Conservation (phyloP, 1,140 invertebrate species). For the Psilanteris sp. region DNA sequence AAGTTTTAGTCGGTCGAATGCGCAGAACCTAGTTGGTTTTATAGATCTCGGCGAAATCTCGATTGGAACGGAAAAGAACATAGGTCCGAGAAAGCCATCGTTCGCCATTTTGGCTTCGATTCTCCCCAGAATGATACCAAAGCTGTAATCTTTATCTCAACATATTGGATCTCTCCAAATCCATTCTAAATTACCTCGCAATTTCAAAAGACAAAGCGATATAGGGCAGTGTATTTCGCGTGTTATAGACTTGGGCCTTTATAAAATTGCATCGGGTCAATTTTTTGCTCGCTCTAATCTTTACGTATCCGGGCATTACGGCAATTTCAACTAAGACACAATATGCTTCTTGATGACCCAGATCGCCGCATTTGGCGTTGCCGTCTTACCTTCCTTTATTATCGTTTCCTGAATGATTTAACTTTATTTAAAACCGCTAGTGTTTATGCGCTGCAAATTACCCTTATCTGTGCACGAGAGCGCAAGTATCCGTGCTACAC, state of each 20-base stretch:
- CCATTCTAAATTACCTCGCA: slow-evolving; percentile 57
- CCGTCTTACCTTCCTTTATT: slow-evolving; percentile 12
- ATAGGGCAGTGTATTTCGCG: slow-evolving; percentile 6
- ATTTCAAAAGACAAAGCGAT: slow-evolving; percentile 51
- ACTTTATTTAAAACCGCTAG: slow-evolving; percentile 18
- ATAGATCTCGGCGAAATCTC: slow-evolving; percentile 56
- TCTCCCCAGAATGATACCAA: slow-evolving; percentile 30
- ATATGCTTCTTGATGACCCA: slow-evolving; percentile 13
- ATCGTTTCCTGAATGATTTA: slow-evolving; percentile 13
- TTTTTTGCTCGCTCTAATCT: slow-evolving; percentile 32
- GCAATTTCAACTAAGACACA: neutral
- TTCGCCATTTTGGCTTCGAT: slow-evolving; percentile 59
- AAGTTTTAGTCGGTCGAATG: slow-evolving; percentile 40
- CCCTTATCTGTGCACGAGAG: slow-evolving; percentile 11
- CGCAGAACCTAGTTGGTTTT: slow-evolving; percentile 20
- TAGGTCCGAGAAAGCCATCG: slow-evolving; percentile 56
- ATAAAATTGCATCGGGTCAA: slow-evolving; percentile 19
- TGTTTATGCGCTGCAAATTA: slow-evolving; percentile 47
- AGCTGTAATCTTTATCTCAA: slow-evolving; percentile 59
- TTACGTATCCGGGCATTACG: neutral
- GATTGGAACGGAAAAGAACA: slow-evolving; percentile 60
- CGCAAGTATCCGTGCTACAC: slow-evolving; percentile 3
- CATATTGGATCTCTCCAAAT: slow-evolving; percentile 53
- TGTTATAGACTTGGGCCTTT: slow-evolving; percentile 26
- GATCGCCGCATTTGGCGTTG: neutral